Percentiles rank a stretch among this genome's conserved stretches.
phyloP scores from a whole-genome alignment of 2,113 vertebrate species.

The Suricata suricatta region DNA sequence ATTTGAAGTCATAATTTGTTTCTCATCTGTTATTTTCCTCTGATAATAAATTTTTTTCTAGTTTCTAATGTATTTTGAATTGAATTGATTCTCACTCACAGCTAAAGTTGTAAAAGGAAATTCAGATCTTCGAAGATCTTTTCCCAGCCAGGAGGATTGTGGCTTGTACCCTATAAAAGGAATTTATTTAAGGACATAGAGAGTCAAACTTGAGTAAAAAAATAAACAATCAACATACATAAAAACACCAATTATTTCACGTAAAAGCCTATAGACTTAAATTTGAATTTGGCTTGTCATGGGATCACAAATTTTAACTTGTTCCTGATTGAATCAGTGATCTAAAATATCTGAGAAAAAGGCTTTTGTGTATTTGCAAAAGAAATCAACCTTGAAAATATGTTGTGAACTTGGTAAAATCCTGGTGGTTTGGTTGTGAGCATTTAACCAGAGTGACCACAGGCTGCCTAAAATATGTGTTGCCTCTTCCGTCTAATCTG shows the following conservation, averaged over 20 bases:
- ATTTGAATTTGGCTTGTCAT: slow-evolving; percentile 70
- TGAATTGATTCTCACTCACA: background rate
- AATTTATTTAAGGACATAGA: slow-evolving; percentile 25
- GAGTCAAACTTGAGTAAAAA: background rate
- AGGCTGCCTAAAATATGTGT: slow-evolving; percentile 81
- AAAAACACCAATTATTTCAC: slow-evolving; percentile 24
- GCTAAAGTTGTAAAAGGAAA: background rate
- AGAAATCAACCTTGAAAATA: slow-evolving; percentile 85
- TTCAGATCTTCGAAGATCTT: background rate
- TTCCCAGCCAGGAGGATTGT: background rate
- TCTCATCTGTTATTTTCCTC: background rate
- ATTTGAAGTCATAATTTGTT: background rate
- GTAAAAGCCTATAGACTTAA: slow-evolving; percentile 62
- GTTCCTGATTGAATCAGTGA: slow-evolving; percentile 78
- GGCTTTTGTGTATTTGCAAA: slow-evolving; percentile 81
- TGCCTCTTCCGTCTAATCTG: slow-evolving; percentile 55
- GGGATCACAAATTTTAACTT: slow-evolving; percentile 75
- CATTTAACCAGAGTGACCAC: slow-evolving; percentile 84
- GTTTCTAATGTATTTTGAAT: background rate
- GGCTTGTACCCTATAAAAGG: background rate
- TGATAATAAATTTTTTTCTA: background rate
- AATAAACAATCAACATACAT: background rate
- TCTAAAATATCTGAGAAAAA: slow-evolving; percentile 84
- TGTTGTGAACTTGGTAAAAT: slow-evolving; percentile 86
- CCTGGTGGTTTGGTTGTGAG: slow-evolving; percentile 79